Evolutionary conservation across 2,888 invertebrate genomes (phyloP).

Genomic region (Drosophila pseudotakahashii): DNA sequence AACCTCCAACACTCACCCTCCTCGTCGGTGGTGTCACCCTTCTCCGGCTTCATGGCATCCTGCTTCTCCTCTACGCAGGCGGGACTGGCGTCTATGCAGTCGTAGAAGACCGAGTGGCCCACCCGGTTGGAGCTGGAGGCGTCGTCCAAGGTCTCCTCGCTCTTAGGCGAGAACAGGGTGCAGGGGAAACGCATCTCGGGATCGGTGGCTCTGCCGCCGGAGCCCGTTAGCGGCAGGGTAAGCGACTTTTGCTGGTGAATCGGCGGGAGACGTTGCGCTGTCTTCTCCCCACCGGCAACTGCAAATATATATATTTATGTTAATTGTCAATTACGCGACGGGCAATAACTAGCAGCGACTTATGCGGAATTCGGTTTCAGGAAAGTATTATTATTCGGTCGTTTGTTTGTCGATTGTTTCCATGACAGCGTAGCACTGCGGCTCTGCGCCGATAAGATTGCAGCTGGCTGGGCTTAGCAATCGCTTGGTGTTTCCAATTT

Average conservation of each 20-base stretch:
- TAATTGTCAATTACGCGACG: constrained; percentile 62
- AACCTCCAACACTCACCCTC: constrained; percentile 85
- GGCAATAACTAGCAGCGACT: constrained; percentile 23
- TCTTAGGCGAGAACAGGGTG: constrained; percentile 69
- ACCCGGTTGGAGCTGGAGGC: constrained; percentile 81
- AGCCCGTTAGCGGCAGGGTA: constrained; percentile 79
- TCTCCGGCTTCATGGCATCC: constrained; percentile 91
- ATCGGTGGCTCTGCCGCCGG: constrained; percentile 57
- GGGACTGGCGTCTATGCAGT: constrained; percentile 83
- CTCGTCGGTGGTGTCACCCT: constrained; percentile 89
- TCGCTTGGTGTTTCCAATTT: constrained; percentile 14
- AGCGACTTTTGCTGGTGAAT: constrained; percentile 74
- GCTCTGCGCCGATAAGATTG: constrained; percentile 61
- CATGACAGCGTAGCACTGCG: constrained; percentile 58
- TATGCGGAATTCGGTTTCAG: constrained; percentile 27
- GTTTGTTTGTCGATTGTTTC: constrained; percentile 61
- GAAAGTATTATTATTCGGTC: constrained; percentile 39
- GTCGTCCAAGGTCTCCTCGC: constrained; percentile 67
- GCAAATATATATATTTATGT: constrained; percentile 43
- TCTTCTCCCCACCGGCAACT: constrained; percentile 59
- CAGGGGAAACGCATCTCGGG: constrained; percentile 63
- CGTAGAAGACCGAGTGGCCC: constrained; percentile 84
- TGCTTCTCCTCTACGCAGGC: constrained; percentile 87
- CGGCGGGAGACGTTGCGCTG: constrained; percentile 44
- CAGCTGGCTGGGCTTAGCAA: constrained; percentile 50